Conservation (phyloP, 2,888 invertebrate genomes). For the Trilocha varians region DNA sequence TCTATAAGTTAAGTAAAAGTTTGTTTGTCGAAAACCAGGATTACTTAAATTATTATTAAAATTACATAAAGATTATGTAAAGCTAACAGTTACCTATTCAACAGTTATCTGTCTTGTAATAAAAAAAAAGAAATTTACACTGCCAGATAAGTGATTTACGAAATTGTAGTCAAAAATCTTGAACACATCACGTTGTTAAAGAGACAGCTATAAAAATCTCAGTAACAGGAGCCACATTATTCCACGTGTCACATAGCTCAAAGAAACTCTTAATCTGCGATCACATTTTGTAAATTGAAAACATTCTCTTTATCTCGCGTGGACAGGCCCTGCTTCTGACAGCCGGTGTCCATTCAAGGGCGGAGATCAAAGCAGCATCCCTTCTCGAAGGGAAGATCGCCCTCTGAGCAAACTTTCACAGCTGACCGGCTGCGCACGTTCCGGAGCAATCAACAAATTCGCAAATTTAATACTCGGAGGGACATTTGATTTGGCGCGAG, state of each 20-base stretch:
- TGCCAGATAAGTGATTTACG: too few relatives aligned
- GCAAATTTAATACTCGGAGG: slow-evolving; percentile 20
- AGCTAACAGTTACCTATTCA: too few relatives aligned
- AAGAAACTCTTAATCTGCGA: not conserved
- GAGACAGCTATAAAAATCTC: too few relatives aligned
- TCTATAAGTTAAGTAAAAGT: too few relatives aligned
- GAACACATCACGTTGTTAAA: too few relatives aligned
- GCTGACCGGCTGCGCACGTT: slow-evolving; percentile 9
- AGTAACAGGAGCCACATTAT: too few relatives aligned
- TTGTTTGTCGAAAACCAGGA: too few relatives aligned
- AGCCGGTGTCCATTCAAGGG: slow-evolving; percentile 9
- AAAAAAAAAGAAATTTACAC: too few relatives aligned
- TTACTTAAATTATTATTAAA: too few relatives aligned
- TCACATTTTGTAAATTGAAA: not conserved
- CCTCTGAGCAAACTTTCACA: slow-evolving; percentile 8
- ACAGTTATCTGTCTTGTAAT: too few relatives aligned
- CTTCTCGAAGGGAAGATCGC: slow-evolving; percentile 1
- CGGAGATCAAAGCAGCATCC: slow-evolving; percentile 22
- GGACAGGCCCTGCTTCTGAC: slow-evolving; percentile 9
- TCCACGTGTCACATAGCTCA: not conserved
- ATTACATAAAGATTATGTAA: too few relatives aligned
- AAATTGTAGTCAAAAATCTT: too few relatives aligned
- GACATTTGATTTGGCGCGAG: not conserved
- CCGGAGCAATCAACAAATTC: slow-evolving; percentile 13
- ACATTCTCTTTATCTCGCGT: not conserved